phyloP scores from a whole-genome alignment of 2,113 vertebrate species.

The Pachyramphus minor region DNA sequence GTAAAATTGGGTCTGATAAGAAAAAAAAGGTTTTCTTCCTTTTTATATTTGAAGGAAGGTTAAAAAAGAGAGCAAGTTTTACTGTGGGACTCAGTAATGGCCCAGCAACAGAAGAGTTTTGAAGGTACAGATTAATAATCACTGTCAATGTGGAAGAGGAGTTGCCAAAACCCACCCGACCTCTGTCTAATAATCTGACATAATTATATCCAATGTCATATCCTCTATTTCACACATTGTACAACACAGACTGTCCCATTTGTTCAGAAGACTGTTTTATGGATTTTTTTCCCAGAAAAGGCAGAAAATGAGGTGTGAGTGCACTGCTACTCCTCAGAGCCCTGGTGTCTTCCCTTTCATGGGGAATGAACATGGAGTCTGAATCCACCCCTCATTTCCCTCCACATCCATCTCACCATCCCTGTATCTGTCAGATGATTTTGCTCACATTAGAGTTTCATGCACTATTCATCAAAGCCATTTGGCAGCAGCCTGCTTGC shows the following conservation, averaged over 20 bases:
- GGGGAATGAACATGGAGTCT: no score
- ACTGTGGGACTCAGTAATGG: neutral
- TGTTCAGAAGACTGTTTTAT: neutral
- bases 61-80: neutral
- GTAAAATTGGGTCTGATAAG: neutral
- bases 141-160: neutral
- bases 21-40: neutral
- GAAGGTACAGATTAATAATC: neutral
- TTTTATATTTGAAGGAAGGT: neutral
- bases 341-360: neutral
- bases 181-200: neutral
- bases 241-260: neutral
- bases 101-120: neutral
- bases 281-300: neutral
- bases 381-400: neutral
- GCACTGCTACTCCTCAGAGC: neutral
- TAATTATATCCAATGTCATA: neutral
- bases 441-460: neutral
- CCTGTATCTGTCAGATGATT: neutral
- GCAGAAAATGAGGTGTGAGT: neutral
- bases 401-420: neutral
- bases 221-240: rapidly evolving
- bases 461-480: neutral
- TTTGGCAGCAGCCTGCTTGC: neutral
- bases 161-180: neutral